phyloP scores from a whole-genome alignment of 2,888 invertebrate species.

The Ectropis crepuscularia region DNA sequence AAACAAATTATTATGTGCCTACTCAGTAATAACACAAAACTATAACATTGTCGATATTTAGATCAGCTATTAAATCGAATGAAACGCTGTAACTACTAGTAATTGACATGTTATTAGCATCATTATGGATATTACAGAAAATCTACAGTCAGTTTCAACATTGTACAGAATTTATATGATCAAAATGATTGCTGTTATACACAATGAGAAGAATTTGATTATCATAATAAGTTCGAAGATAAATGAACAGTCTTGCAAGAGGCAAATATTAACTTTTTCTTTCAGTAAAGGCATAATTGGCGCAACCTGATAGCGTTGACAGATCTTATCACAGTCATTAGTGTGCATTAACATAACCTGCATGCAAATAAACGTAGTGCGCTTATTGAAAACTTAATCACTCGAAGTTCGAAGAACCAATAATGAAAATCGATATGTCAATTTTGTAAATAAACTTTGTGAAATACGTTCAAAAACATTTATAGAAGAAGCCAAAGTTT shows the following conservation, averaged over 20 bases:
- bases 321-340: constrained; percentile 51
- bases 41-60: constrained; percentile 75
- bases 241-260: constrained; percentile 44
- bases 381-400: constrained; percentile 36
- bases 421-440: background rate
- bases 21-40: constrained; percentile 67
- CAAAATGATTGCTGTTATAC: constrained; percentile 35
- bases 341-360: constrained; percentile 49
- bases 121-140: constrained; percentile 70
- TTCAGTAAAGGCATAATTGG: constrained; percentile 44
- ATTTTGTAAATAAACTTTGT: background rate
- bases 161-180: constrained; percentile 52
- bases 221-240: constrained; percentile 38
- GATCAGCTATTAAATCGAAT: constrained; percentile 72
- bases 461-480: background rate
- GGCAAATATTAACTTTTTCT: constrained; percentile 43
- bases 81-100: constrained; percentile 71
- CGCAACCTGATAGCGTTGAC: constrained; percentile 44
- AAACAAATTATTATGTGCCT: constrained; percentile 66
- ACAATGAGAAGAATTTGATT: constrained; percentile 32
- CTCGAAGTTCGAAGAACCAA: background rate
- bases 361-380: constrained; percentile 38
- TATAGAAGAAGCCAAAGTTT: constrained; percentile 1
- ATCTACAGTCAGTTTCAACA: constrained; percentile 67
- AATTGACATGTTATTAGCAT: constrained; percentile 76